Evolutionary conservation across 2,113 vertebrate genomes (phyloP).

Genomic region (Eonycteris spelaea): DNA sequence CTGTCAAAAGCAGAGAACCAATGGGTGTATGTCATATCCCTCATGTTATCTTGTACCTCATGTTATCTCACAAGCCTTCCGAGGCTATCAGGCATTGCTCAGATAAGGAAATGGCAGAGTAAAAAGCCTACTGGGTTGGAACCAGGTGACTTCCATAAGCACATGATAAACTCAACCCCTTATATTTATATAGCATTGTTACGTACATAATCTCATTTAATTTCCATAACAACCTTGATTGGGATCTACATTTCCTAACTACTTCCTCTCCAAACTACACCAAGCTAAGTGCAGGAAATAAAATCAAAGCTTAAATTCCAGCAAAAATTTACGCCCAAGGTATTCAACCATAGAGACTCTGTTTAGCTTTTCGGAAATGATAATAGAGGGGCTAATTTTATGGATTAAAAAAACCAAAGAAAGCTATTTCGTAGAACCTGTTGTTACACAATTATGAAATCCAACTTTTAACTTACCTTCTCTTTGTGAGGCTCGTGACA

Average conservation of each 20-base stretch:
- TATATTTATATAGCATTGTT: neutral
- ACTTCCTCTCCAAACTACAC: slow-evolving; percentile 28
- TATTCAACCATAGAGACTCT: neutral
- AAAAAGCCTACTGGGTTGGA: neutral
- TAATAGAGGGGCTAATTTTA: slow-evolving; percentile 12
- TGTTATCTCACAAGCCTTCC: neutral
- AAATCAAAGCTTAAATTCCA: slow-evolving; percentile 36
- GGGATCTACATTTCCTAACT: neutral
- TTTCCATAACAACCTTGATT: neutral
- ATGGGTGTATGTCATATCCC: no score
- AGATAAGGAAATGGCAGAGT: neutral
- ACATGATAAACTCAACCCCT: neutral
- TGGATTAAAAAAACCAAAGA: slow-evolving; percentile 45
- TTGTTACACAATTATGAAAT: slow-evolving; percentile 22
- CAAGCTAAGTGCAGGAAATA: slow-evolving; percentile 5
- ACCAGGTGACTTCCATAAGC: neutral
- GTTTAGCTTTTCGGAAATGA: neutral
- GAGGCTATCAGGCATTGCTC: neutral
- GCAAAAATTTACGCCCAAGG: neutral
- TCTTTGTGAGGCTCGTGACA: slow-evolving; percentile 88
- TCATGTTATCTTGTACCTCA: neutral
- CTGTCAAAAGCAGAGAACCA: neutral
- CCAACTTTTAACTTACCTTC: slow-evolving; percentile 86
- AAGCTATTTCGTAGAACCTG: neutral
- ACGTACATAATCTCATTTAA: neutral